phyloP scores from a whole-genome alignment of 2,888 invertebrate genomes.

The Heteromurus nitidus region DNA sequence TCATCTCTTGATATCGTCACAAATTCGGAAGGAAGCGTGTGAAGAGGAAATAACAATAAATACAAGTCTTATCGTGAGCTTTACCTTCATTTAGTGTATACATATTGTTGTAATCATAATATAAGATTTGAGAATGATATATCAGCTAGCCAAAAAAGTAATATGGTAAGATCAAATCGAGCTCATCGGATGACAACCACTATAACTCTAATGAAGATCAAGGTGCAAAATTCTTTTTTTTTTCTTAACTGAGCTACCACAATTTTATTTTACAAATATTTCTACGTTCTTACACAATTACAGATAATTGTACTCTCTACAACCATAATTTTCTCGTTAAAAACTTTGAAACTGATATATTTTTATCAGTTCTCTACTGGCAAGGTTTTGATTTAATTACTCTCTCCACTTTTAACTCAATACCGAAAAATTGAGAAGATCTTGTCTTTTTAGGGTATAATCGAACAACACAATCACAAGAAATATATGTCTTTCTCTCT shows the following conservation, averaged over 20 bases:
- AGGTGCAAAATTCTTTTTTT: background rate
- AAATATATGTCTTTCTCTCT: too few species aligned
- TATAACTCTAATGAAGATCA: constrained; percentile 21
- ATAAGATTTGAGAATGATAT: too few species aligned
- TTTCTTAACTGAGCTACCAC: too few species aligned
- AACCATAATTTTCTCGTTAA: background rate
- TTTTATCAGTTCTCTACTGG: background rate
- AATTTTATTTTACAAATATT: too few species aligned
- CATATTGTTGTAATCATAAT: too few species aligned
- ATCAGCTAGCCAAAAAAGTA: too few species aligned
- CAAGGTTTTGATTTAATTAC: background rate
- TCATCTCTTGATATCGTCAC: too few species aligned
- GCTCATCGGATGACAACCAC: background rate
- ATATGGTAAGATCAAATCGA: constrained; percentile 16
- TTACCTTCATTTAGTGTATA: too few species aligned
- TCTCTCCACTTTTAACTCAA: too few species aligned
- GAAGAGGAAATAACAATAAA: background rate
- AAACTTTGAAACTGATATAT: background rate
- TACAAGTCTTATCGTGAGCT: background rate
- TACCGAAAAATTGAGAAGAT: background rate
- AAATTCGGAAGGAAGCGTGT: too few species aligned
- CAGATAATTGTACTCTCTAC: constrained; percentile 16
- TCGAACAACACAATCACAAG: too few species aligned
- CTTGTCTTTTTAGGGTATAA: too few species aligned
- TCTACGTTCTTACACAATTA: background rate